Conservation (phyloP, 2,888 invertebrate species). For the Pyrgus malvae region DNA sequence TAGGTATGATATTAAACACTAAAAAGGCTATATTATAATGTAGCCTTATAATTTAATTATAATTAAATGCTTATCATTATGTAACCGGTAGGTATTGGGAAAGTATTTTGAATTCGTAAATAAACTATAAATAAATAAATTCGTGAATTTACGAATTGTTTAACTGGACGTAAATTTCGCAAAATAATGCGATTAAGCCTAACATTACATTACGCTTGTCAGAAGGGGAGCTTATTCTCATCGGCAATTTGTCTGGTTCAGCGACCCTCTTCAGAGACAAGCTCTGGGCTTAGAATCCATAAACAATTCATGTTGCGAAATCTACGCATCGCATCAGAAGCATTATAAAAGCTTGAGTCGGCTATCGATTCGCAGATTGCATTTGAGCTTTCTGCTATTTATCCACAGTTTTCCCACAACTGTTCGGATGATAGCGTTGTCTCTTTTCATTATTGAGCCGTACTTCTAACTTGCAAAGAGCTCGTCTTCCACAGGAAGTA, state of each 20-base stretch:
- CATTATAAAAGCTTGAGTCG: slow-evolving; percentile 50
- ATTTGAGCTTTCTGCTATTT: slow-evolving; percentile 23
- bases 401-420: background rate
- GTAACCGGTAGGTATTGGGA: too few relatives aligned
- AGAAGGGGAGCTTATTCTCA: slow-evolving; percentile 49
- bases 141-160: too few relatives aligned
- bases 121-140: too few relatives aligned
- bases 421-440: background rate
- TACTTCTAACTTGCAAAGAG: slow-evolving; percentile 51
- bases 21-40: too few relatives aligned
- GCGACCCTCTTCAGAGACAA: slow-evolving; percentile 56
- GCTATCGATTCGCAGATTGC: slow-evolving; percentile 55
- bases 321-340: slow-evolving; percentile 49
- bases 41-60: too few relatives aligned
- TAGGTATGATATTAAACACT: too few relatives aligned
- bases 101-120: too few relatives aligned
- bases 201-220: slow-evolving; percentile 51
- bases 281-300: slow-evolving; percentile 46
- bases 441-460: slow-evolving; percentile 53
- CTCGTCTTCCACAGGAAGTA: slow-evolving; percentile 46
- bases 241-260: slow-evolving; percentile 66
- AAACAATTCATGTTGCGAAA: slow-evolving; percentile 62
- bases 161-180: slow-evolving; percentile 52
- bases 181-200: slow-evolving; percentile 61
- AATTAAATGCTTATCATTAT: too few relatives aligned